Percentiles rank a stretch among this genome's conserved stretches.
These are phyloP conservation scores for Phalera bucephala DNA, from an alignment of 2,888 invertebrate genomes.

Conservation along the genomic window DNA sequence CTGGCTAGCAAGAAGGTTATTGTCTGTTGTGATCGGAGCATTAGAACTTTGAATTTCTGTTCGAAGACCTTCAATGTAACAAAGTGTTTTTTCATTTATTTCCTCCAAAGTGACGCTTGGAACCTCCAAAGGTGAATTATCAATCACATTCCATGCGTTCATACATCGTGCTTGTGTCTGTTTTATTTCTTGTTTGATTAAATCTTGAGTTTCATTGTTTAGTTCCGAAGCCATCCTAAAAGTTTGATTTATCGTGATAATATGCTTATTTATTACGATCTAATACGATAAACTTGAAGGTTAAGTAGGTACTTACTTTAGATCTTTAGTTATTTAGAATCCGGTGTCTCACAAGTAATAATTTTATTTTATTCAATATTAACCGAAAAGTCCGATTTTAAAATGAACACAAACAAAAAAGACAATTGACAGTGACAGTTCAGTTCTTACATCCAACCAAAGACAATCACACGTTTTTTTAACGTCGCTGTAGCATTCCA, in stretches of 20 bases:
- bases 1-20: slow-evolving; percentile 58
- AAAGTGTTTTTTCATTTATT: slow-evolving; percentile 40
- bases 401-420: too few species aligned
- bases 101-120: slow-evolving; percentile 39
- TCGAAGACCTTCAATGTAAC: slow-evolving; percentile 56
- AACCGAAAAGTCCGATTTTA: too few species aligned
- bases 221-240: slow-evolving; percentile 50
- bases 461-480: too few species aligned
- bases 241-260: slow-evolving; percentile 7
- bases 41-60: slow-evolving; percentile 52
- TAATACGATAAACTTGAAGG: neutral
- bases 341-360: too few species aligned
- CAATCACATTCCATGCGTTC: slow-evolving; percentile 52
- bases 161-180: slow-evolving; percentile 48
- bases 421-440: too few species aligned
- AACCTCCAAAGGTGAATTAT: slow-evolving; percentile 50
- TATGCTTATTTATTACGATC: neutral
- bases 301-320: neutral
- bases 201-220: slow-evolving; percentile 46
- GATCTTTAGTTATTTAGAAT: too few species aligned
- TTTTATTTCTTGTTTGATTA: slow-evolving; percentile 55
- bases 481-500: too few species aligned
- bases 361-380: too few species aligned
- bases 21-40: slow-evolving; percentile 50
- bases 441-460: too few species aligned